These are phyloP conservation scores for Numida meleagris DNA, from an alignment of 2,113 vertebrate genomes.

Conservation along the genomic window DNA sequence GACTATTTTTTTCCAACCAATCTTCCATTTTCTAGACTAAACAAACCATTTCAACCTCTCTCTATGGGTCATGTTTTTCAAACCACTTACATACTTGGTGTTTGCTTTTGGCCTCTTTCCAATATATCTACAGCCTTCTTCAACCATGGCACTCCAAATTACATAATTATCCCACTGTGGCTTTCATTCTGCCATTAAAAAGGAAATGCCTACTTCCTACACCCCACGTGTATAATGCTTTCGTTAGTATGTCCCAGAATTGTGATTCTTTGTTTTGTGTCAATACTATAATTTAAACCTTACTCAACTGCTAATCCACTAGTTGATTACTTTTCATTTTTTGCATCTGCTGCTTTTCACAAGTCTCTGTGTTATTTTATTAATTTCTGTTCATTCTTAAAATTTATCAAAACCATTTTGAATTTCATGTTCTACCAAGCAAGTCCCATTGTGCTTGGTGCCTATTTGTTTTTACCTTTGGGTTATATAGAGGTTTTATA, in stretches of 20 bases:
- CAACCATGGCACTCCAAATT: background rate
- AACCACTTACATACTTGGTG: background rate
- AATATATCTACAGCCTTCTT: background rate
- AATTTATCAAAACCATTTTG: background rate
- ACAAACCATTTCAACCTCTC: conserved; percentile 27
- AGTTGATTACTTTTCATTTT: background rate
- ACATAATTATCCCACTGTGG: background rate
- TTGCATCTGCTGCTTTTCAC: background rate
- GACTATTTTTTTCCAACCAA: background rate
- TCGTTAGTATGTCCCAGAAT: background rate
- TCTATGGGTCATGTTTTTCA: background rate
- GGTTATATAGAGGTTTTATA: background rate
- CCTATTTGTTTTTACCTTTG: background rate
- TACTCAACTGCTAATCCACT: background rate
- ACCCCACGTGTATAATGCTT: background rate
- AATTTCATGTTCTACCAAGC: background rate
- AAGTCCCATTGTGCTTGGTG: background rate
- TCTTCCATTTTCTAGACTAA: conserved; percentile 39
- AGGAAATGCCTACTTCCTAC: background rate
- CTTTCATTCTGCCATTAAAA: background rate
- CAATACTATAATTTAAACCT: background rate
- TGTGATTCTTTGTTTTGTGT: background rate
- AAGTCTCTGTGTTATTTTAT: background rate
- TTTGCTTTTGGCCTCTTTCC: background rate
- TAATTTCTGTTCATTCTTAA: background rate